Conservation (phyloP, 2,888 invertebrate genomes). For the Blera fallax region DNA sequence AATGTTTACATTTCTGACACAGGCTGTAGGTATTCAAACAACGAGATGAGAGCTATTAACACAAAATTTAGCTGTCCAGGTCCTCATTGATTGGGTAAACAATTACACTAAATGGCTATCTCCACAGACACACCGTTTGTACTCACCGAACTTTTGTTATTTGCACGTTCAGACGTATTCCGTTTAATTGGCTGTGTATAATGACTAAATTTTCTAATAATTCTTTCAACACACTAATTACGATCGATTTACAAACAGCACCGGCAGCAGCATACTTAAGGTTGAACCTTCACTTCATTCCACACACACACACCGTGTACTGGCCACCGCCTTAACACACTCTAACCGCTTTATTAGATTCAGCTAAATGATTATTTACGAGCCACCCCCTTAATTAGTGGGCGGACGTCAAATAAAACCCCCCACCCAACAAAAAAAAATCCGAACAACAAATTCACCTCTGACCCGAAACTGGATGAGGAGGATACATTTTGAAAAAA, state of each 20-base stretch:
- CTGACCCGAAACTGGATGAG: background rate
- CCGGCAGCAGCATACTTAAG: background rate
- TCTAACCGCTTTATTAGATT: slow-evolving; percentile 18
- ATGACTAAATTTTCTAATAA: slow-evolving; percentile 25
- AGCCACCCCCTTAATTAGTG: slow-evolving; percentile 26
- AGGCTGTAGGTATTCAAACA: background rate
- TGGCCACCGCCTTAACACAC: slow-evolving; percentile 4
- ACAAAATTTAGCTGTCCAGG: background rate
- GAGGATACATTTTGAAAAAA: slow-evolving; percentile 13
- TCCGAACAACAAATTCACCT: background rate
- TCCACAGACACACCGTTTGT: background rate
- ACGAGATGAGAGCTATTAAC: background rate
- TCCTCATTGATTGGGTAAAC: background rate
- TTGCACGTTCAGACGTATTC: slow-evolving; percentile 40
- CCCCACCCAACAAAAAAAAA: too few species aligned
- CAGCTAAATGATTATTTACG: slow-evolving; percentile 8
- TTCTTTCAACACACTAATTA: slow-evolving; percentile 41
- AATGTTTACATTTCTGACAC: background rate
- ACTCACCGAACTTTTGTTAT: slow-evolving; percentile 37
- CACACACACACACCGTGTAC: background rate
- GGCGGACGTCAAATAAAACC: background rate
- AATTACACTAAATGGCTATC: background rate
- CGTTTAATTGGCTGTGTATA: slow-evolving; percentile 14
- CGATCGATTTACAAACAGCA: slow-evolving; percentile 45
- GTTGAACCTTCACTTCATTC: slow-evolving; percentile 3